These are phyloP conservation scores for Mus spicilegus DNA, from an alignment of 2,113 vertebrate genomes.

Conservation along the genomic window DNA sequence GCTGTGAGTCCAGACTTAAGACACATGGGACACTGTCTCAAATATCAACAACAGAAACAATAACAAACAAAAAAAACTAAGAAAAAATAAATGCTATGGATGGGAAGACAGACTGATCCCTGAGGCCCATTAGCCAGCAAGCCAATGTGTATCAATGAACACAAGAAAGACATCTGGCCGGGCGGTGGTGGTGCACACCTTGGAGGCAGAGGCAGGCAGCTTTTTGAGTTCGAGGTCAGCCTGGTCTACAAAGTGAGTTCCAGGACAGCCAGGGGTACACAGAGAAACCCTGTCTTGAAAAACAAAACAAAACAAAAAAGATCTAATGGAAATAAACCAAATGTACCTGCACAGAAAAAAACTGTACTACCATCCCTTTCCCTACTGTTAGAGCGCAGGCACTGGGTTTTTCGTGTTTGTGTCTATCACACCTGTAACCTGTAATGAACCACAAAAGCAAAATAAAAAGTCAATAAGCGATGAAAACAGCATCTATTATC, in stretches of 20 bases:
- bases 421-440: neutral
- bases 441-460: neutral
- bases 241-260: too few relatives aligned
- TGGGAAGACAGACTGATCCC: neutral
- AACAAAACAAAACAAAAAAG: too few relatives aligned
- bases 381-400: neutral
- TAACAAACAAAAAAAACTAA: too few relatives aligned
- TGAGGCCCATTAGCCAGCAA: neutral
- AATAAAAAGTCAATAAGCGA: neutral
- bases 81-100: neutral
- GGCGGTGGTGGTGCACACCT: too few relatives aligned
- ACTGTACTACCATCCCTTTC: neutral
- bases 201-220: too few relatives aligned
- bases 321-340: neutral
- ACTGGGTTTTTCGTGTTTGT: neutral
- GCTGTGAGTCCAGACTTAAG: neutral
- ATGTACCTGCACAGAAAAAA: neutral
- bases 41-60: neutral
- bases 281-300: too few relatives aligned
- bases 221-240: too few relatives aligned
- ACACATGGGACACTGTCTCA: neutral
- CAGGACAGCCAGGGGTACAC: too few relatives aligned
- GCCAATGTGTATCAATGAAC: neutral
- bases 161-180: neutral
- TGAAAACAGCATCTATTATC: neutral